A percentile compares a stretch with the other conserved stretches of the same genome.
phyloP scores from a whole-genome alignment of 2,797 vertebrate genomes.

The Epinephelus malabaricus region DNA sequence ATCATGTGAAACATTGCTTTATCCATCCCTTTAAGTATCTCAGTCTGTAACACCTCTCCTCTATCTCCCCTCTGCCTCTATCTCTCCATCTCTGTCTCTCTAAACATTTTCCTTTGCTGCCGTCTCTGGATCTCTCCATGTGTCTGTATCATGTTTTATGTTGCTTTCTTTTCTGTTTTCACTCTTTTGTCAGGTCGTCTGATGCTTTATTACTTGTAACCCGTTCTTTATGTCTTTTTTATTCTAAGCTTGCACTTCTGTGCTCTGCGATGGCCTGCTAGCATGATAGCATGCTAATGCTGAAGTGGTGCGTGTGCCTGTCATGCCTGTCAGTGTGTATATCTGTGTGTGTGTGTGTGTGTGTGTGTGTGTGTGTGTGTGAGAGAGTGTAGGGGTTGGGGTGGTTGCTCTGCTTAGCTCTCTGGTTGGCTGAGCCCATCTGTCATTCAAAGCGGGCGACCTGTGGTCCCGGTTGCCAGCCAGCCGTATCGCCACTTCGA shows the following conservation, averaged over 20 bases:
- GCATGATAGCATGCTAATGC: conserved; percentile 63
- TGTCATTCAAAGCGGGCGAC: conserved; percentile 91
- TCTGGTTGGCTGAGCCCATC: conserved; percentile 93
- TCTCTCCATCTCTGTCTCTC: conserved; percentile 68
- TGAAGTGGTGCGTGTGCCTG: conserved; percentile 83
- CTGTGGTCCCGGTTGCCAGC: conserved; percentile 84
- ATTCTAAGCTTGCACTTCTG: conserved; percentile 20
- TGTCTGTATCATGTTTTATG: conserved; percentile 32
- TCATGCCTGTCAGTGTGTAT: conserved; percentile 79
- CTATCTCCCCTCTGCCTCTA: conserved; percentile 55
- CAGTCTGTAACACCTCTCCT: conserved; percentile 61
- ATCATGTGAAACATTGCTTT: conserved; percentile 69
- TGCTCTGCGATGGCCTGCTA: conserved; percentile 35
- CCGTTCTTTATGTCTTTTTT: neutral
- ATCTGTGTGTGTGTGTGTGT: neutral
- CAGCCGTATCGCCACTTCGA: conserved; percentile 83
- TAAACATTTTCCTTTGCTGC: conserved; percentile 59
- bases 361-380: neutral
- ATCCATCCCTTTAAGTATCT: conserved; percentile 71
- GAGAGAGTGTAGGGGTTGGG: conserved; percentile 40
- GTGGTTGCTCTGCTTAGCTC: conserved; percentile 84
- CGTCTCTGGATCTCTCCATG: conserved; percentile 33
- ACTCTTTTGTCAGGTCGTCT: conserved; percentile 38
- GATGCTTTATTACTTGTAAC: conserved; percentile 15
- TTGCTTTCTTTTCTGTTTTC: conserved; percentile 4